Conservation (phyloP, 1,140 invertebrate genomes). For the Atta texana region DNA sequence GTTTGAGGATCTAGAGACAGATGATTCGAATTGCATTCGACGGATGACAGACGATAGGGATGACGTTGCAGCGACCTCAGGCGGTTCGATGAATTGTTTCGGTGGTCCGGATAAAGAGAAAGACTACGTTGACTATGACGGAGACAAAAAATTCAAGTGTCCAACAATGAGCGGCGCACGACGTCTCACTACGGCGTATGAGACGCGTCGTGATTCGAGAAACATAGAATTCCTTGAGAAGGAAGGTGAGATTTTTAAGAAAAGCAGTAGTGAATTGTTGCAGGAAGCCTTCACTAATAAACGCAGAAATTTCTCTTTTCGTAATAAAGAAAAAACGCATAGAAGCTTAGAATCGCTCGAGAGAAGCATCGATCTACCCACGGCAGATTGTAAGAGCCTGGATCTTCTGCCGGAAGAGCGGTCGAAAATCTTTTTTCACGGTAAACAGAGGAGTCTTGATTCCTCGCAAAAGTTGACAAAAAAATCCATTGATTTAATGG, state of each 20-base stretch:
- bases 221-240: slow-evolving; percentile 78
- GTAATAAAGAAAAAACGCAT: slow-evolving; percentile 73
- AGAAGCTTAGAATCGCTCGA: slow-evolving; percentile 79
- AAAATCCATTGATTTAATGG: slow-evolving; percentile 66
- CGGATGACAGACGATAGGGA: slow-evolving; percentile 33
- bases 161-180: background rate
- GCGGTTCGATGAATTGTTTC: slow-evolving; percentile 74
- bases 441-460: slow-evolving; percentile 76
- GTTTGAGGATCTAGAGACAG: slow-evolving; percentile 63
- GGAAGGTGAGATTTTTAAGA: slow-evolving; percentile 79
- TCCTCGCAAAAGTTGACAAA: slow-evolving; percentile 70
- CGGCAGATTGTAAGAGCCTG: slow-evolving; percentile 75
- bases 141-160: slow-evolving; percentile 37
- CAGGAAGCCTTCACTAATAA: slow-evolving; percentile 62
- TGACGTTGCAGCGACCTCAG: slow-evolving; percentile 22
- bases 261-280: slow-evolving; percentile 74
- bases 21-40: background rate
- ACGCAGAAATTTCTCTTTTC: slow-evolving; percentile 73
- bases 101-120: slow-evolving; percentile 63
- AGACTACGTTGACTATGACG: slow-evolving; percentile 47
- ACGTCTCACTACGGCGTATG: slow-evolving; percentile 30
- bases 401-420: slow-evolving; percentile 73
- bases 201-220: slow-evolving; percentile 67
- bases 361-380: slow-evolving; percentile 62
- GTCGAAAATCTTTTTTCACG: slow-evolving; percentile 67